Conservation (phyloP, 2,113 vertebrate genomes). For the Sceloporus tristichus region DNA sequence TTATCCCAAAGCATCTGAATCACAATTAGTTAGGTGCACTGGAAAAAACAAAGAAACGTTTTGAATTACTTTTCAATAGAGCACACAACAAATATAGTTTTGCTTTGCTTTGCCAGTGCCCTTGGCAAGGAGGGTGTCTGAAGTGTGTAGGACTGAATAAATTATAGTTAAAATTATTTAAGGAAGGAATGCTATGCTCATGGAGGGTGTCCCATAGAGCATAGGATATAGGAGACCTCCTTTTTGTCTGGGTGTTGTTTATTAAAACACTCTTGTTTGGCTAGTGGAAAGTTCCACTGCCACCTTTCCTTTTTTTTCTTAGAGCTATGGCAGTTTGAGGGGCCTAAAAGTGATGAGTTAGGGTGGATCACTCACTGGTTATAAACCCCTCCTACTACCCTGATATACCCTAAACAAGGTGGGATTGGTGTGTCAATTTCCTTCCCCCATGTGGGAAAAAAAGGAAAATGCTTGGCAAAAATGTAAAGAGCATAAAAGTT, state of each 20-base stretch:
- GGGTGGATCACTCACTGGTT: background rate
- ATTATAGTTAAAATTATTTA: background rate
- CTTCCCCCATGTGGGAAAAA: background rate
- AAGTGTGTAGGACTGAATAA: background rate
- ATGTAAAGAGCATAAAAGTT: background rate
- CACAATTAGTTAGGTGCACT: too few species aligned
- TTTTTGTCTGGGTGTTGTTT: background rate
- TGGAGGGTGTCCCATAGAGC: background rate
- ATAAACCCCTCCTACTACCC: too few species aligned
- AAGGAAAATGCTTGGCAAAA: background rate
- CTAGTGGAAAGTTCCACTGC: background rate
- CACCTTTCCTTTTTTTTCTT: background rate
- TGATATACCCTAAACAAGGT: background rate
- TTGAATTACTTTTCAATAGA: background rate
- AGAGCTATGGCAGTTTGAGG: background rate
- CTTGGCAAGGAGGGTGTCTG: too few species aligned
- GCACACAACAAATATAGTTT: background rate
- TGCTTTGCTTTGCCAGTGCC: background rate
- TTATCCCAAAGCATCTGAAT: background rate
- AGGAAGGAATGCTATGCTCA: background rate
- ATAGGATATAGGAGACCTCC: background rate
- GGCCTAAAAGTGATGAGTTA: background rate
- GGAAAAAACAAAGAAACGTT: background rate
- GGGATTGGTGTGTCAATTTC: background rate
- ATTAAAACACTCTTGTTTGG: background rate